Base-by-base conservation (phyloP, 2,888 invertebrate genomes). In the Lasioglossum zephyrum region DNA sequence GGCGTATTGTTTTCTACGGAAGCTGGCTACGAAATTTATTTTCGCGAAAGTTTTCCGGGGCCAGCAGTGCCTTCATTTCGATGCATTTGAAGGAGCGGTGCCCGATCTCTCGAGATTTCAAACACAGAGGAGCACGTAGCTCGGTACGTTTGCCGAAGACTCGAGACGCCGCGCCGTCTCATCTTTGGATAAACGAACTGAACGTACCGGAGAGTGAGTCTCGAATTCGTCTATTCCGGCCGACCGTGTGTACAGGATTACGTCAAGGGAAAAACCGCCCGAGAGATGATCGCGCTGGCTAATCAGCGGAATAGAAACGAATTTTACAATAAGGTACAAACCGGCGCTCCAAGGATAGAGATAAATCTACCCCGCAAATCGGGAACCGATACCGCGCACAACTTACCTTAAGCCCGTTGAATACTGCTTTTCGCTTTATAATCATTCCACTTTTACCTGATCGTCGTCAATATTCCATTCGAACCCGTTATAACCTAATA, bases 141-240 rank as follows among this genome's bases (percentile, higher is more conserved):
- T 41, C n/a, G 73, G 53, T 49, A 85, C 85, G 85, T 86, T 86
- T 86, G 60, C 86, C 75, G 60, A 86, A 86, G 86, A 66, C 86
- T 85, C 86, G 70, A 85, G 82, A 66, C 86, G 47, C 72, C 70
- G 13, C 49, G 22, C 9, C n/a, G 76, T 86, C 80, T 86, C 80
- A 78, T 84, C 77, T 86, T 87, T 78, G 86, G 72, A 84, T 86
- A 86, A 84, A 83, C 86, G 80, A 86, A 86, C 80, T 73, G 74
- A 69, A 83, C 74, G 83, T 73, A 63, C 72, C 66, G 3, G 22
- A 53, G 81, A 86, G 86, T 81, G 73, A 73, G 63, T 77, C 80
- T 81, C 53, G 83, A 70, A 81, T 86, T 74, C 66, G 72, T 82
- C 85, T 79, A 36, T 77, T 63, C 72, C 18, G 36, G 11, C 69